Conservation (phyloP, 2,113 vertebrate genomes). For the Leiothrix lutea region DNA sequence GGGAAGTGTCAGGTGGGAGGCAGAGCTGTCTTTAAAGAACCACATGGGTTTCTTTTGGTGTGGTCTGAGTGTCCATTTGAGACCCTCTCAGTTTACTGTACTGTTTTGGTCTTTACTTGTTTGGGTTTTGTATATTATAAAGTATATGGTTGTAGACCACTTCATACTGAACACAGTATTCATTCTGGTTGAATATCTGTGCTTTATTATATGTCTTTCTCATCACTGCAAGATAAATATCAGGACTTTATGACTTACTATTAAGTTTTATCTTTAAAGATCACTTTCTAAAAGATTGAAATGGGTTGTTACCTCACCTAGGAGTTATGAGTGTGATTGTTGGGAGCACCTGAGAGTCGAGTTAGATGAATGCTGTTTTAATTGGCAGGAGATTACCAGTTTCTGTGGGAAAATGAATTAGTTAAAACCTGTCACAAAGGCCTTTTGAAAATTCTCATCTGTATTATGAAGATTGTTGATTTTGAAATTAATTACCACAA, state of each 20-base stretch:
- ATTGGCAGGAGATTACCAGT: not conserved
- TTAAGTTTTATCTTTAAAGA: slow-evolving; percentile 37
- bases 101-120: not conserved
- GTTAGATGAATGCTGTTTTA: not conserved
- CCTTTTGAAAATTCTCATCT: not conserved
- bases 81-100: not conserved
- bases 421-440: not conserved
- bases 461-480: not conserved
- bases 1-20: not conserved
- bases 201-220: not conserved
- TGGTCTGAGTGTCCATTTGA: not conserved
- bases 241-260: not conserved
- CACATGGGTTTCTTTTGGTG: not conserved
- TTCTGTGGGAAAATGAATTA: not conserved
- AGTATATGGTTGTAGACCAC: not conserved
- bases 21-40: not conserved
- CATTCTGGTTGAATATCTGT: not conserved
- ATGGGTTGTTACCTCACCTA: not conserved
- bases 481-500: not conserved
- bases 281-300: not conserved
- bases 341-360: not conserved
- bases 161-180: not conserved
- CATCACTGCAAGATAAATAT: not conserved
- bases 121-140: not conserved
- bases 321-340: not conserved